Base-by-base conservation (phyloP, 2,888 invertebrate species). In the Perizoma affinitatum region DNA sequence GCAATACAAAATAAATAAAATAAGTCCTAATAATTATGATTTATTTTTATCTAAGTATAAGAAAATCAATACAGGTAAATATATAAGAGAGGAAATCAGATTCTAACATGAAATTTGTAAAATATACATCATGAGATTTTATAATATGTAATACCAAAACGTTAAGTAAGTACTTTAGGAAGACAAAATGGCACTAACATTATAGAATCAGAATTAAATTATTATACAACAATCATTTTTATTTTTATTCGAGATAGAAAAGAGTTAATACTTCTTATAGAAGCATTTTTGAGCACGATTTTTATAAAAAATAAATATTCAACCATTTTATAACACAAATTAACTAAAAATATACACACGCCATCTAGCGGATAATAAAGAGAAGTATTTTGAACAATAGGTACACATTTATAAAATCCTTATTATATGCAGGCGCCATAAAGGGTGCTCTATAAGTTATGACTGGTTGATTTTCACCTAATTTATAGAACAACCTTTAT, bases 281-380 rank as follows among this genome's bases (percentile, higher is more conserved):
- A 67, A 68, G 59, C 38, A 55, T 42, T 58, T 49, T 55, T 61
- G 53, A 58, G 58, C 56, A 55, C 50, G 9, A 53, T 44, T 46
- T 38, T 48, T 42, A 48, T 38, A 6, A 10, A 42, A 36, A 53
- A 63, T 44, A 62, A 11, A 47, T 58, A 60, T 54, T 59, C 63
- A 61, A 62, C 62, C 62, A n/a, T 48, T 42, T 41, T 10, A 46
- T 9, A 54, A 59, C 43, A 59, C 45, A 54, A 50, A 36, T 54
- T 49, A 54, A 61, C 35, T 36, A 35, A 10, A 54, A 38, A 54
- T 41, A 50, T 54, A 59, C 45, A 44, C 38, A 38, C 38, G 7
- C 6, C 7, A 38, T n/a, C 5, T 38, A 38, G 6, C 38, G 38
- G 6, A 38, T 38, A 38, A 38, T 5, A 5, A n/a, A 10, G 9